Evolutionary conservation across 2,888 invertebrate species (phyloP).

Genomic region (Melanostoma mellinum): DNA sequence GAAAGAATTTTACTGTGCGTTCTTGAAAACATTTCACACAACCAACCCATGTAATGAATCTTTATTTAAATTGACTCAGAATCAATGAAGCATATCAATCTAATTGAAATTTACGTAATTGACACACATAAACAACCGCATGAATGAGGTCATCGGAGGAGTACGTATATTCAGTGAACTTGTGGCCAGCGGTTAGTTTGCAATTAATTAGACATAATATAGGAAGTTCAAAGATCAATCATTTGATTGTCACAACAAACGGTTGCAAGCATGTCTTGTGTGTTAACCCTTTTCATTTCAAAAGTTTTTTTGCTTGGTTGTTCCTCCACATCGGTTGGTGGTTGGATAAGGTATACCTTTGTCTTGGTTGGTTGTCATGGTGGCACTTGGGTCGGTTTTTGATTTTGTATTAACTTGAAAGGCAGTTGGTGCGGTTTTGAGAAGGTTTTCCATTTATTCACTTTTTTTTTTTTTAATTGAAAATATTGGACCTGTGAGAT

Average conservation of each 20-base stretch:
- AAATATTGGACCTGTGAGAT: no score
- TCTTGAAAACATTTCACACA: no score
- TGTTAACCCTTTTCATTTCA: conserved; percentile 12
- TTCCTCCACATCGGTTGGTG: background rate
- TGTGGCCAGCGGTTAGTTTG: conserved; percentile 53
- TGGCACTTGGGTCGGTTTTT: background rate
- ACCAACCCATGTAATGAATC: no score
- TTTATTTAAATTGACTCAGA: background rate
- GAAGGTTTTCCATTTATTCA: no score
- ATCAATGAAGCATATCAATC: background rate
- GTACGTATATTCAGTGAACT: conserved; percentile 21
- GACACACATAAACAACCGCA: conserved; percentile 56
- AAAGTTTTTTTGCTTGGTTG: background rate
- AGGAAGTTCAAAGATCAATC: conserved; percentile 51
- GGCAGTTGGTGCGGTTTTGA: no score
- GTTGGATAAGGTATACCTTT: background rate
- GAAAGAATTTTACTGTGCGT: no score
- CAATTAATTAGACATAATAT: conserved; percentile 56
- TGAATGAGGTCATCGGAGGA: conserved; percentile 44
- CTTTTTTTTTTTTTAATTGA: no score
- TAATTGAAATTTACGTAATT: conserved; percentile 56
- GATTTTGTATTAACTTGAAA: no score
- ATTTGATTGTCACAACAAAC: conserved; percentile 27
- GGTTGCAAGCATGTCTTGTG: background rate
- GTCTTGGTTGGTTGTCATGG: conserved; percentile 4